Evolutionary conservation across 1,140 invertebrate species (phyloP).

Genomic region (Aphidius gifuensis): DNA sequence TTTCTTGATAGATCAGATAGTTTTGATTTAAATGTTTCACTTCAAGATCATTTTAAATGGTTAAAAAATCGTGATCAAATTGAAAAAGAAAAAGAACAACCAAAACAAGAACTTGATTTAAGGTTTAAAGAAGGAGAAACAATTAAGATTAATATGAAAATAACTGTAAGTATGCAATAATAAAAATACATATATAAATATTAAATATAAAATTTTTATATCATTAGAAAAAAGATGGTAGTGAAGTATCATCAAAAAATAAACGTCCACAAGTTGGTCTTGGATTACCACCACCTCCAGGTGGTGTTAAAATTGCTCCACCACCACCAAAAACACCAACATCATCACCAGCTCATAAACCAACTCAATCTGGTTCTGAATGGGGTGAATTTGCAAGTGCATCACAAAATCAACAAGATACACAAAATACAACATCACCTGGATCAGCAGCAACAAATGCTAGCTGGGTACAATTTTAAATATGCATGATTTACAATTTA

Average conservation of each 20-base stretch:
- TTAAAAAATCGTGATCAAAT: slow-evolving; percentile 88
- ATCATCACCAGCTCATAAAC: slow-evolving; percentile 68
- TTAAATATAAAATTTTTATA: slow-evolving; percentile 28
- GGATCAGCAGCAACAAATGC: slow-evolving; percentile 55
- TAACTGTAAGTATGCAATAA: slow-evolving; percentile 69
- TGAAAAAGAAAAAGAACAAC: slow-evolving; percentile 73
- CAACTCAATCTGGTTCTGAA: slow-evolving; percentile 56
- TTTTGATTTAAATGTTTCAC: slow-evolving; percentile 97
- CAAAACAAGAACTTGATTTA: slow-evolving; percentile 85
- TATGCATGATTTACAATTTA: slow-evolving; percentile 3
- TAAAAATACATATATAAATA: slow-evolving; percentile 24
- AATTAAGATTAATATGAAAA: slow-evolving; percentile 98
- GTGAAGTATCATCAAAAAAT: slow-evolving; percentile 63
- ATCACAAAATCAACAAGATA: slow-evolving; percentile 44
- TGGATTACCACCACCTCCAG: slow-evolving; percentile 82
- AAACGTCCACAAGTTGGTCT: slow-evolving; percentile 60
- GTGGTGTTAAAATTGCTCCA: slow-evolving; percentile 65
- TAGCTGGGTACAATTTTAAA: slow-evolving; percentile 74
- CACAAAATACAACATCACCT: slow-evolving; percentile 40
- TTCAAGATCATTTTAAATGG: slow-evolving; percentile 99
- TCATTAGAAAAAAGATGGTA: slow-evolving; percentile 81
- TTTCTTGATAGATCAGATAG: slow-evolving; percentile 98
- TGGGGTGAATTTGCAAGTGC: slow-evolving; percentile 78
- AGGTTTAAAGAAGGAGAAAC: slow-evolving; percentile 98
- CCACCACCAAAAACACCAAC: slow-evolving; percentile 66